Base-by-base conservation (phyloP, 1,140 invertebrate species). In the Musca vetustissima region DNA sequence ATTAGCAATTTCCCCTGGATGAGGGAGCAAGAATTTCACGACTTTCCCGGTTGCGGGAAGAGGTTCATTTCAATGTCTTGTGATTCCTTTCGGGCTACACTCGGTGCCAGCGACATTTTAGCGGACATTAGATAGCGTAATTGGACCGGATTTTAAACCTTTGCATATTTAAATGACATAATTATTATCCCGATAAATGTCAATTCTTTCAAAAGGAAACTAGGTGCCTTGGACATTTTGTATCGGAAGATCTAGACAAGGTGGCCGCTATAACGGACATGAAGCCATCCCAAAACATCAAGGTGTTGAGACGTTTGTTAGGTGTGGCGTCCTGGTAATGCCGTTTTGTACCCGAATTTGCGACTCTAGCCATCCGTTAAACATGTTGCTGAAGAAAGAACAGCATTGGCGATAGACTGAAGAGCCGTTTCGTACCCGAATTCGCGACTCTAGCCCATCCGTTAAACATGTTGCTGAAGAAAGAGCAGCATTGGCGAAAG, bases 91-190 rank as follows among this genome's bases (percentile, higher is more conserved):
- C 77, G 28, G 28, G 8, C 28, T 28, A 8, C 28, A 28, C 8
- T 28, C 28, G 8, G 49, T n/a, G 15, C 75, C 11, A n/a, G 77
- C 82, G 2, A 83, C 81, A 0, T 85, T 84, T 67, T 78, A 82
- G 55, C 57, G 83, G 13, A 17, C 82, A 1, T 78, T 83, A 2
- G 77, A 80, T 67, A 22, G 72, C 7, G 69, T 80, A 21, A 32
- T 64, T 15, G 69, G 71, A 48, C 72, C 70, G 11, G 50, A 73
- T 14, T 11, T n/a, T 0, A 53, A 71, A 17, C 61, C 9, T 69
- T 81, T 14, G 76, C 75, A 1, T 85, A 85, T 65, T 66, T 84
- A 0, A 81, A 84, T 52, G 83, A 85, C 66, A 73, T 84, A 4
- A 75, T 71, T 11, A 19, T 71, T 17, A 67, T 69, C 21, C 11